Base-by-base conservation (phyloP, 2,888 invertebrate genomes). In the Caprella mutica region DNA sequence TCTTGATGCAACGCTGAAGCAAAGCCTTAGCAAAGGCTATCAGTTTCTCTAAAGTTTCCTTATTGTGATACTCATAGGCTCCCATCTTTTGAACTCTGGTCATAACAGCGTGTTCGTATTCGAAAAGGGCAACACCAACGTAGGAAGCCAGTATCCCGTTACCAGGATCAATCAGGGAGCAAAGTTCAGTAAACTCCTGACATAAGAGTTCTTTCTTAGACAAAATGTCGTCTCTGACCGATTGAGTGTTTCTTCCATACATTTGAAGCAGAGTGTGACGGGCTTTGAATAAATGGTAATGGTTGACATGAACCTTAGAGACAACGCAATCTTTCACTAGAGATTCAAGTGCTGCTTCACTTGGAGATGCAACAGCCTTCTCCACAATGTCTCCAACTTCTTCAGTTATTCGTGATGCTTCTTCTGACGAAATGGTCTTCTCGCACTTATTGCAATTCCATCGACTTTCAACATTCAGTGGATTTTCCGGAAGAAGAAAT, bases 181-280 rank as follows among this genome's bases (percentile, higher is more conserved):
- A 70, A 14, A 70, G 66, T 3, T 65, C 66, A 29, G 73, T 56
- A 53, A 74, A 67, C 56, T 71, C 70, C 38, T 69, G 69, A 60
- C 74, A 73, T 55, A 71, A 66, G 26, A 62, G 76, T 75, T 80
- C 74, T 72, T 89, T 86, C 65, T 77, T 80, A 9, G 77, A 76
- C 52, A 83, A 71, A 6, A 6, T 21, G 3, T 56, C 56, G 3
- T 58, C 64, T 24, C 55, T 38, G 30, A 33, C 44, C 4, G 52
- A 29, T 23, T 30, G 39, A 12, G 12, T 5, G 21, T 30, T 21
- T 42, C 83, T 78, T 5, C 86, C 86, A 69, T 84, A 85, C 50
- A 89, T 71, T 70, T 90, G 90, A 52, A 89, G 77, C 29, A 90
- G 73, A 0, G 86, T 85, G 72, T 90, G 90, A 67, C 85, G 85